Evolutionary conservation across 2,888 invertebrate genomes (phyloP), one percentile per base, ranked within the genome.

Genomic region (Drosophila putrida): DNA sequence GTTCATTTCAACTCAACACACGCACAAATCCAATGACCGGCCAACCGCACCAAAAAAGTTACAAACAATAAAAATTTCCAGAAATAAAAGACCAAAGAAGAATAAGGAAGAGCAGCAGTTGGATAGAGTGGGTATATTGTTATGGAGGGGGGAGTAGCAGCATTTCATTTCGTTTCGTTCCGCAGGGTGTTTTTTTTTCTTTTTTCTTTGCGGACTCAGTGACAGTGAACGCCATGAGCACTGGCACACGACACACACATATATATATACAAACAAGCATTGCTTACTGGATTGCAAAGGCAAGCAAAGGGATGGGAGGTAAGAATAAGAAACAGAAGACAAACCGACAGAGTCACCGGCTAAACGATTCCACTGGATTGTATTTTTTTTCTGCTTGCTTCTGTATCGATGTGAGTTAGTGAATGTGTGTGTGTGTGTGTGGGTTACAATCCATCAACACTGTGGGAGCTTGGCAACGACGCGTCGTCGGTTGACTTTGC

Each of bases 101-200:
- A 70, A 67, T 39, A 63, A 54, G 60, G 60, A 68, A 53, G 15
- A 67, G 43, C 41, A 65, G 38, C 51, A 61, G 39, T 20, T 20
- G 20, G 20, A 20, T 20, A 20, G 20, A 20, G 20, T 3, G 20
- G 20, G 20, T 20, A 20, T 20, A 20, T 20, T 20, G 20, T 20
- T 20, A 20, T 20, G 20, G 20, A 20, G 3, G 20, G 20, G 20
- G 20, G 20, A 31, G 31, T 2, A 31, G 31, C 6, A 0, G 31
- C 31, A 80, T 85, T 82, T 78, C 85, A 82, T 85, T 75, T 82
- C 82, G 65, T 65, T 79, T 74, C 84, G 82, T 82, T 82, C 84
- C 82, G 53, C 74, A 76, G 69, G 69, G 70, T 76, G 70, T 72
- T 53, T 38, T 66, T 50, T 62, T 43, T 50, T 71, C 35, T 66